Evolutionary conservation across 2,888 invertebrate genomes (phyloP).

Genomic region (Plagodis pulveraria): DNA sequence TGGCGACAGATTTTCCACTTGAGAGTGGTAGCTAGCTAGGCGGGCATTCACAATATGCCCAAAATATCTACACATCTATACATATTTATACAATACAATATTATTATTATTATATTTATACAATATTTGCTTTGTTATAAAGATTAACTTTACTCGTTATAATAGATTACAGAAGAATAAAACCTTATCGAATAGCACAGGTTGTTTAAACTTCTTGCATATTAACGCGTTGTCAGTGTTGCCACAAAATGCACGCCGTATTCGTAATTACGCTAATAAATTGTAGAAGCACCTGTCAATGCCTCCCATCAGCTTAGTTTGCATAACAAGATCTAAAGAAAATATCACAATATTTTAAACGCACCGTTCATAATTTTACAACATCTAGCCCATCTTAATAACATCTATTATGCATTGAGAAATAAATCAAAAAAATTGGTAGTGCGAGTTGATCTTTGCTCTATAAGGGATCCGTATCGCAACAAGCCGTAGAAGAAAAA

Average conservation of each 20-base stretch:
- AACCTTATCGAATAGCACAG: conserved; percentile 21
- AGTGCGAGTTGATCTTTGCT: not conserved
- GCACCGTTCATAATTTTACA: conserved; percentile 20
- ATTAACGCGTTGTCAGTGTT: conserved; percentile 13
- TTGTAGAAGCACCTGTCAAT: conserved; percentile 23
- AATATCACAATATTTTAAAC: not conserved
- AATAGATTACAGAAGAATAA: not conserved
- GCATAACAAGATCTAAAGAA: conserved; percentile 22
- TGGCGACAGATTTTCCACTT: too few relatives aligned
- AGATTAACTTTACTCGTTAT: too few relatives aligned
- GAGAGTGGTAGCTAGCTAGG: too few relatives aligned
- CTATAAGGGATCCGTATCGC: too few relatives aligned
- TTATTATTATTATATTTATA: too few relatives aligned
- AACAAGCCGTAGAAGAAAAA: too few relatives aligned
- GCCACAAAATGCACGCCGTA: conserved; percentile 22
- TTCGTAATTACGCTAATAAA: conserved; percentile 31
- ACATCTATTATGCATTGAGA: conserved; percentile 21
- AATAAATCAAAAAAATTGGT: conserved; percentile 32
- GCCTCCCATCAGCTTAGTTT: conserved; percentile 11
- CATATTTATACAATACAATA: too few relatives aligned
- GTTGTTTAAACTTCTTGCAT: conserved; percentile 32
- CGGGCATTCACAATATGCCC: too few relatives aligned
- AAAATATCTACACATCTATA: too few relatives aligned
- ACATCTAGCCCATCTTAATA: conserved; percentile 12
- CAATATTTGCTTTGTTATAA: too few relatives aligned